A percentile compares a stretch with the other conserved stretches of the same genome.
phyloP scores from a whole-genome alignment of 2,113 vertebrate species.

The Microcebus murinus region DNA sequence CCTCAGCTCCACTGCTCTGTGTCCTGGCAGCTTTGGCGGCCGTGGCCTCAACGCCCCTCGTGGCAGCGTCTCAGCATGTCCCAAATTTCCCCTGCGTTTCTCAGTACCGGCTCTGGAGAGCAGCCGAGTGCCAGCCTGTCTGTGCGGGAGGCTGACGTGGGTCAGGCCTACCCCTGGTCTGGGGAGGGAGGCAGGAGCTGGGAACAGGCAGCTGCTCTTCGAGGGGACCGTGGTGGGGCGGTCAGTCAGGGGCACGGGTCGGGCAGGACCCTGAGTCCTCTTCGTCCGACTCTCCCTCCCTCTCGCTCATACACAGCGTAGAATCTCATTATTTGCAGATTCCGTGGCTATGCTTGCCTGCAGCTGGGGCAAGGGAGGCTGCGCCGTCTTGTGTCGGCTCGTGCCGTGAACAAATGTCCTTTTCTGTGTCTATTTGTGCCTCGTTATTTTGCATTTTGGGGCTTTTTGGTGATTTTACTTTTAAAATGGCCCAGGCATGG shows the following conservation, averaged over 20 bases:
- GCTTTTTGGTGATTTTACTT: neutral
- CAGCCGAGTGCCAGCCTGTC: neutral
- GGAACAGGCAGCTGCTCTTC: neutral
- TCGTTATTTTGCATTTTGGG: neutral
- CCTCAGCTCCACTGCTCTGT: neutral
- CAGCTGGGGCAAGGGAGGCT: accelerated
- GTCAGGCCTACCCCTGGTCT: neutral
- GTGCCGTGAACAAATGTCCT: accelerated
- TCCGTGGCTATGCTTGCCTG: accelerated
- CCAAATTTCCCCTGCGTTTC: too few species aligned
- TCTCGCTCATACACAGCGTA: too few species aligned
- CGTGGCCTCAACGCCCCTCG: neutral
- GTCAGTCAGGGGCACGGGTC: neutral
- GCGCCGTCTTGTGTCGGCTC: accelerated
- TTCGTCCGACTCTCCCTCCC: too few species aligned
- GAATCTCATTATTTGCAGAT: neutral
- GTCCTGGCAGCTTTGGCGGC: neutral
- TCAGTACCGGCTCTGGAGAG: too few species aligned
- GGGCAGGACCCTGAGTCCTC: neutral
- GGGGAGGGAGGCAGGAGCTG: too few species aligned
- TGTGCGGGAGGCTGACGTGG: neutral
- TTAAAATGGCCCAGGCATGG: neutral
- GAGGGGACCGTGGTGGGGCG: accelerated
- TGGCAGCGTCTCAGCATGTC: accelerated
- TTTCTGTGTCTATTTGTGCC: too few species aligned